These are phyloP conservation scores for Pollachius pollachius DNA, from an alignment of 2,113 vertebrate genomes.

Conservation along the genomic window DNA sequence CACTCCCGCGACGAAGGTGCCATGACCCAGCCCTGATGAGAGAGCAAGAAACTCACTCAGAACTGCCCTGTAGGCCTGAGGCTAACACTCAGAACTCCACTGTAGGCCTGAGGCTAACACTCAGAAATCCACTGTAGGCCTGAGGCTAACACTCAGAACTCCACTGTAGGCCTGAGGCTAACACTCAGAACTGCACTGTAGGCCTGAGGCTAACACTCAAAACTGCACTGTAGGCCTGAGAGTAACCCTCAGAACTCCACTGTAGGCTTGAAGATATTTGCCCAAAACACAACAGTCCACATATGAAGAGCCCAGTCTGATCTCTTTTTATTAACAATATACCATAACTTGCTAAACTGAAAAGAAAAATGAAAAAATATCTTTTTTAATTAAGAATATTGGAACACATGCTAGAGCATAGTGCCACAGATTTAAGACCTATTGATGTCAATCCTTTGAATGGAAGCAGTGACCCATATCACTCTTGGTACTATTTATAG, in stretches of 20 bases:
- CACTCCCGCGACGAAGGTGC: conserved; percentile 97
- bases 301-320: too few species aligned
- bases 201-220: neutral
- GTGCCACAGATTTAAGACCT: too few species aligned
- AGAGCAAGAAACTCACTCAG: neutral
- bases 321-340: too few species aligned
- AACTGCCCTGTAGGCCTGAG: neutral
- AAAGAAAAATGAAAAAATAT: too few species aligned
- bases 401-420: too few species aligned
- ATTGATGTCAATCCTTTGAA: too few species aligned
- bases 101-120: neutral
- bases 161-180: neutral
- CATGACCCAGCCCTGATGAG: conserved; percentile 88
- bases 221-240: neutral
- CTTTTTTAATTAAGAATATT: too few species aligned
- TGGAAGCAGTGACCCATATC: too few species aligned
- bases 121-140: neutral
- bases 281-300: too few species aligned
- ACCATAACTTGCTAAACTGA: too few species aligned
- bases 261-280: neutral
- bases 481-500: too few species aligned
- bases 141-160: neutral
- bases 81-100: neutral
- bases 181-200: neutral
- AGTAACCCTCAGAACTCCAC: neutral